A percentile compares a stretch with the other conserved stretches of the same genome.
phyloP scores from a whole-genome alignment of 2,888 invertebrate species.

The Archips xylosteana region DNA sequence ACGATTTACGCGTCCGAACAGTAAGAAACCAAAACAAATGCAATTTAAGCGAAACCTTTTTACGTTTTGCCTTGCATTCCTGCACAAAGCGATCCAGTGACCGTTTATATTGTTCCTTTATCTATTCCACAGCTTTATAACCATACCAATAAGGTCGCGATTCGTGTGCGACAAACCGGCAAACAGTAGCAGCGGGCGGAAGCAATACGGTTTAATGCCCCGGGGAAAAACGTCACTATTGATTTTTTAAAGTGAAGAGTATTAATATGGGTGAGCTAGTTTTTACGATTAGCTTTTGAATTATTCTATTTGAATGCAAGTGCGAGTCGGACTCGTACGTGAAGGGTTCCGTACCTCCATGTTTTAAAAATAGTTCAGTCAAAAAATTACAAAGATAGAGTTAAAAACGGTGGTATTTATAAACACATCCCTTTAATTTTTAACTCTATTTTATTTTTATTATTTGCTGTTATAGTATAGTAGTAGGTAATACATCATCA shows the following conservation, averaged over 20 bases:
- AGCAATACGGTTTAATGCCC: slow-evolving; percentile 39
- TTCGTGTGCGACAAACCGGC: not conserved
- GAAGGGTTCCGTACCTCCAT: no score
- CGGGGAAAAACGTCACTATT: slow-evolving; percentile 40
- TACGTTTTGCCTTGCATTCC: slow-evolving; percentile 15
- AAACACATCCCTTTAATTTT: no score
- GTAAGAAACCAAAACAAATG: slow-evolving; percentile 26
- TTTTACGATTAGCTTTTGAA: not conserved
- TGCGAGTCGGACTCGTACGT: no score
- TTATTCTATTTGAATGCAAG: not conserved
- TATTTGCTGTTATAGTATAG: no score
- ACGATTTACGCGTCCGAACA: slow-evolving; percentile 18
- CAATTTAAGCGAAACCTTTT: slow-evolving; percentile 23
- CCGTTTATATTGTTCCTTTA: slow-evolving; percentile 3
- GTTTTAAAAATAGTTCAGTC: no score
- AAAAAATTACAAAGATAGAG: no score
- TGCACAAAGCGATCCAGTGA: slow-evolving; percentile 18
- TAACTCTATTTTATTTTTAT: no score
- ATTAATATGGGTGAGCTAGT: slow-evolving; percentile 18
- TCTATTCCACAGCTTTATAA: not conserved
- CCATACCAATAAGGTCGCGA: not conserved
- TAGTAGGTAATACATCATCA: no score
- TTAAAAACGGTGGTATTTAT: no score
- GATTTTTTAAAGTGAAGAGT: slow-evolving; percentile 36
- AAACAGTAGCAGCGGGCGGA: slow-evolving; percentile 26